phyloP scores from a whole-genome alignment of 2,113 vertebrate species.

The Tragelaphus imberbis region DNA sequence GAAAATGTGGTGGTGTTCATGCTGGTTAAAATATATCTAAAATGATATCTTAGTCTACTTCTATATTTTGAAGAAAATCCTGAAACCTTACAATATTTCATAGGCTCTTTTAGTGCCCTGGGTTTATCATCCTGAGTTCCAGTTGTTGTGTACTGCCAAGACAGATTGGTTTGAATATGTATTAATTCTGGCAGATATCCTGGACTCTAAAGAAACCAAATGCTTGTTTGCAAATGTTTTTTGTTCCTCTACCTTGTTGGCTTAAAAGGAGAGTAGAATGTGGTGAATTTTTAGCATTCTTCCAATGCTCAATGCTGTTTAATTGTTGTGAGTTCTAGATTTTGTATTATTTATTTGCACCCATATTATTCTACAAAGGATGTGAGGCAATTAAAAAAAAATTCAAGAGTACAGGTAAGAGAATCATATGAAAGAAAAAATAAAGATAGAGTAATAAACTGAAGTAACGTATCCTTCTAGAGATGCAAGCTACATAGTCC shows the following conservation, averaged over 20 bases:
- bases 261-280: slow-evolving; percentile 25
- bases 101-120: neutral
- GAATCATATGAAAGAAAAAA: neutral
- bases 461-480: neutral
- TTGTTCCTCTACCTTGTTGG: neutral
- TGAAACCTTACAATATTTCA: neutral
- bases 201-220: neutral
- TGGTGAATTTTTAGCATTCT: neutral
- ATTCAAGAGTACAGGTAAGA: neutral
- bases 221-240: neutral
- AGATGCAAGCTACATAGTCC: neutral
- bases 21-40: slow-evolving; percentile 25
- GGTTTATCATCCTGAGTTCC: neutral
- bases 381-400: neutral
- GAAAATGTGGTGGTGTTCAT: neutral
- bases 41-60: neutral
- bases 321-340: slow-evolving; percentile 22
- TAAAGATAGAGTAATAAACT: neutral
- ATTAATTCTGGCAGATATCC: neutral
- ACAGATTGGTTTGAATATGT: neutral
- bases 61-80: neutral
- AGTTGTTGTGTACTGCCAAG: neutral
- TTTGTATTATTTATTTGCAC: slow-evolving; percentile 4
- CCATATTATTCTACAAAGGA: slow-evolving; percentile 9
- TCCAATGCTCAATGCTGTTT: neutral